Conservation (phyloP, 2,797 vertebrate genomes). For the Decapterus maruadsi region DNA sequence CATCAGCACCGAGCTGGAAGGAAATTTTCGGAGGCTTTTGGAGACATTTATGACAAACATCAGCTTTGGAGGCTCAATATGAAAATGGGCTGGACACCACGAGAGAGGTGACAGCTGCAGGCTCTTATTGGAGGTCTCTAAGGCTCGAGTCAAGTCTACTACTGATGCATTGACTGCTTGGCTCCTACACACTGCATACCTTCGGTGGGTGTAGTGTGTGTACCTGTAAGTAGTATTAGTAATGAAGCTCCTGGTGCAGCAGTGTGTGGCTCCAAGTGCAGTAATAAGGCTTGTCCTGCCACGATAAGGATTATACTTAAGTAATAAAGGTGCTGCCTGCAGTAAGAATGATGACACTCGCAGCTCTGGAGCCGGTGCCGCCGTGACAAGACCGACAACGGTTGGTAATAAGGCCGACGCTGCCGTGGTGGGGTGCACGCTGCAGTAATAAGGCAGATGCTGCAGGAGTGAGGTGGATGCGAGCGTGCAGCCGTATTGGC, state of each 20-base stretch:
- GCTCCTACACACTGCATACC: neutral
- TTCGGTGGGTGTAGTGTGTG: neutral
- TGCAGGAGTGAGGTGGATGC: conserved; percentile 55
- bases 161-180: conserved; percentile 1
- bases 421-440: conserved; percentile 31
- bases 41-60: neutral
- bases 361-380: conserved; percentile 41
- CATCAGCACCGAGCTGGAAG: neutral
- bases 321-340: conserved; percentile 57
- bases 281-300: conserved; percentile 36
- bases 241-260: conserved; percentile 26
- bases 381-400: conserved; percentile 48
- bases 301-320: conserved; percentile 55
- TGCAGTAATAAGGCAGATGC: conserved; percentile 61
- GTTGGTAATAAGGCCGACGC: conserved; percentile 25
- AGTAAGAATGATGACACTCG: conserved; percentile 60
- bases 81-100: neutral
- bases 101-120: conserved; percentile 18
- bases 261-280: conserved; percentile 25
- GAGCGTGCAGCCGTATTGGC: conserved; percentile 19
- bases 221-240: conserved; percentile 4
- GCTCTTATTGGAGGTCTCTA: conserved; percentile 15
- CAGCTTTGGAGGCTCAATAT: neutral
- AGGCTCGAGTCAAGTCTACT: conserved; percentile 1
- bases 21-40: neutral